Percentiles rank a stretch among this genome's conserved stretches.
Conservation (phyloP, 35 echinoderm and acorn worm species). For the Ptychodera flava region DNA sequence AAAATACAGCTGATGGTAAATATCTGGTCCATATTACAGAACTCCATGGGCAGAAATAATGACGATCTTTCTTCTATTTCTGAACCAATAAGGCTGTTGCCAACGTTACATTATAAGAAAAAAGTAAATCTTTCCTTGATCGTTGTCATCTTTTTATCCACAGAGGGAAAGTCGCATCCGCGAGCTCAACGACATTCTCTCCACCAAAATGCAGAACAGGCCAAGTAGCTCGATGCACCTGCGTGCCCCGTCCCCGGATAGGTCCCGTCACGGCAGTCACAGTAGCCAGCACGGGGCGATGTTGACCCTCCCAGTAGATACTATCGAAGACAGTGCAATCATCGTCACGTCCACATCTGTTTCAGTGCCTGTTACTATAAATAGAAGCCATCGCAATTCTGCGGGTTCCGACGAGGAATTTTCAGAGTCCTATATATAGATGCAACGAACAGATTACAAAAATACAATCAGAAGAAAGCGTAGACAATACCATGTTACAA, state of each 20-base stretch:
- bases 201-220: slow-evolving; percentile 25
- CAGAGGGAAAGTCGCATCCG: slow-evolving; percentile 90
- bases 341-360: slow-evolving; percentile 56
- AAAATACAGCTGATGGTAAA: too few relatives aligned
- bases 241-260: slow-evolving; percentile 10
- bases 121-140: not conserved
- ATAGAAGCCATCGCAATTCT: slow-evolving; percentile 32
- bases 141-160: not conserved
- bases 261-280: slow-evolving; percentile 32
- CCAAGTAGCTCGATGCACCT: slow-evolving; percentile 35
- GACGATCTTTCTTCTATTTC: too few relatives aligned
- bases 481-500: not conserved
- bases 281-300: slow-evolving; percentile 51
- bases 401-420: slow-evolving; percentile 82
- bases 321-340: slow-evolving; percentile 92
- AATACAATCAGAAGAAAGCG: not conserved
- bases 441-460: not conserved
- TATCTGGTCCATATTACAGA: too few relatives aligned
- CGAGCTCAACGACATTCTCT: slow-evolving; percentile 52
- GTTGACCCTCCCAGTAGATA: slow-evolving; percentile 66
- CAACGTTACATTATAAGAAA: too few relatives aligned
- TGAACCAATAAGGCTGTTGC: too few relatives aligned
- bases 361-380: slow-evolving; percentile 22
- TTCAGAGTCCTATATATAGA: slow-evolving; percentile 90
- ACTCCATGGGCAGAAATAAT: too few relatives aligned